phyloP scores from a whole-genome alignment of 1,140 invertebrate species.

The Glossosoma conforme region DNA sequence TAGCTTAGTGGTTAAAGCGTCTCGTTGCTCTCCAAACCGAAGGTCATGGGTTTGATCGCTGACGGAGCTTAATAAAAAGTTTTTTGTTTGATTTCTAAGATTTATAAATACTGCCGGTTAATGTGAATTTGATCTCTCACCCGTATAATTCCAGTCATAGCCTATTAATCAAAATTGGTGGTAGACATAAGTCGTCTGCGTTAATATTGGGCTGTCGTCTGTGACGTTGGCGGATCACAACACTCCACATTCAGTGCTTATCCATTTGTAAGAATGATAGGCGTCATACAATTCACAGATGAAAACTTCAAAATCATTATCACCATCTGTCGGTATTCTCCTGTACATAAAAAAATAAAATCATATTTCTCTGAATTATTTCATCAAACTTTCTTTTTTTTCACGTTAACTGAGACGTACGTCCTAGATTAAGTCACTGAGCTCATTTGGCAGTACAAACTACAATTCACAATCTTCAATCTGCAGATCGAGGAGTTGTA shows the following conservation, averaged over 20 bases:
- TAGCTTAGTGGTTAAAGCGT: not conserved
- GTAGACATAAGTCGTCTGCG: too few species aligned
- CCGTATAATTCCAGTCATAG: too few species aligned
- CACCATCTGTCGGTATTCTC: not conserved
- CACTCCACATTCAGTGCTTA: too few species aligned
- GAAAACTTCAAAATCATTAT: not conserved
- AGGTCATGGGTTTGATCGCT: not conserved
- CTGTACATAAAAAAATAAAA: not conserved
- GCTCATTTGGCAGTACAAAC: not conserved
- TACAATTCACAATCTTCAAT: constrained; percentile 3
- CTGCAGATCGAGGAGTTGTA: constrained; percentile 26
- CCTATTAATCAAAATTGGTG: too few species aligned
- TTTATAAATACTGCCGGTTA: not conserved
- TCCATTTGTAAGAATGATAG: too few species aligned
- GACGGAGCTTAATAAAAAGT: not conserved
- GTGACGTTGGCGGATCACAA: too few species aligned
- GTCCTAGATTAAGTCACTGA: not conserved
- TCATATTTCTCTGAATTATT: not conserved
- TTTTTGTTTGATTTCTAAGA: not conserved
- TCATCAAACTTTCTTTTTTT: not conserved
- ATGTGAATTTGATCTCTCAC: not conserved
- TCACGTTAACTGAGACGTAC: not conserved
- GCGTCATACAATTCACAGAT: too few species aligned
- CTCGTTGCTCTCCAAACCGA: not conserved
- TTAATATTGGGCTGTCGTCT: too few species aligned